phyloP scores from a whole-genome alignment of 1,140 invertebrate genomes.

The Atta colombica region DNA sequence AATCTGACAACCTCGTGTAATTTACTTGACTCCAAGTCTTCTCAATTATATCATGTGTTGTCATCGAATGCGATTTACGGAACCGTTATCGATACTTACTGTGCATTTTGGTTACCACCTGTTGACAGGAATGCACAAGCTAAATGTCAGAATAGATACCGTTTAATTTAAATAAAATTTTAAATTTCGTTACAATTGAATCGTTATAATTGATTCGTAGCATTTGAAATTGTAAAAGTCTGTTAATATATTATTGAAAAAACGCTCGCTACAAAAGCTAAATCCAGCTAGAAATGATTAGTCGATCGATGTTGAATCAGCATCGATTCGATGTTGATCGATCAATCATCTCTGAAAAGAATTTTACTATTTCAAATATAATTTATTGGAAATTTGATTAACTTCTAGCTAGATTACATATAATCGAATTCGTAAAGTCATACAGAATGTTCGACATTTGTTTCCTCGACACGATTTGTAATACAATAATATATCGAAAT shows the following conservation, averaged over 20 bases:
- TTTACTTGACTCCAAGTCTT: not conserved
- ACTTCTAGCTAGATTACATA: not conserved
- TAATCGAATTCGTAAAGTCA: not conserved
- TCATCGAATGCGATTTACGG: constrained; percentile 13
- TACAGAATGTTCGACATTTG: not conserved
- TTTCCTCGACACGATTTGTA: not conserved
- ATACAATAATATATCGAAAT: not conserved
- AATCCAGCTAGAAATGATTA: no score
- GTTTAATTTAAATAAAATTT: constrained; percentile 3
- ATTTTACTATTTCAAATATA: not conserved
- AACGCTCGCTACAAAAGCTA: not conserved
- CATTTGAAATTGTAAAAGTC: constrained; percentile 3
- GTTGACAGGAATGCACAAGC: constrained; percentile 51
- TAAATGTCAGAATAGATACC: constrained; percentile 8
- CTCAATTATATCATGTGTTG: constrained; percentile 10
- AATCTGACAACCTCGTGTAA: not conserved
- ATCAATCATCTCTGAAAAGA: not conserved
- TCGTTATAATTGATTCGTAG: not conserved
- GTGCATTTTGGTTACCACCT: constrained; percentile 57
- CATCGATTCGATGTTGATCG: no score
- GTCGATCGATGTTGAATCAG: no score
- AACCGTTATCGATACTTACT: not conserved
- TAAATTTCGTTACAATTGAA: not conserved
- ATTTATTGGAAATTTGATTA: not conserved
- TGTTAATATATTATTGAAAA: constrained; percentile 16